Evolutionary conservation across 2,113 vertebrate species (phyloP).

Genomic region (Mohoua ochrocephala): DNA sequence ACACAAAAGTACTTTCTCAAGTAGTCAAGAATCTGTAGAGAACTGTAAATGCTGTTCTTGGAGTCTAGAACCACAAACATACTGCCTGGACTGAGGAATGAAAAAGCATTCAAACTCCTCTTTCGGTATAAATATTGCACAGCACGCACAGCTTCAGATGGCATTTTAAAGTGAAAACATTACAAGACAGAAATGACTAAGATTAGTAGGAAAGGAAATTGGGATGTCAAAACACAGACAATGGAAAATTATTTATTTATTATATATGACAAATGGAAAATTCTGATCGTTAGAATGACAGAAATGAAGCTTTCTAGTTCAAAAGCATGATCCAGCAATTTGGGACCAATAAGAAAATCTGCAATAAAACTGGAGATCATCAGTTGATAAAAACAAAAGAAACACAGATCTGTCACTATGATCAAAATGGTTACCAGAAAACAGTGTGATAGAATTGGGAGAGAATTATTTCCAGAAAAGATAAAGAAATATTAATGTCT

Average conservation of each 20-base stretch:
- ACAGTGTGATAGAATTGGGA: not conserved
- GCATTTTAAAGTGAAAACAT: not conserved
- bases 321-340: not conserved
- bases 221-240: not conserved
- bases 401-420: not conserved
- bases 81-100: not conserved
- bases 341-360: not conserved
- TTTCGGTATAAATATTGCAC: not conserved
- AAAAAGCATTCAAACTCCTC: not conserved
- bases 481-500: not conserved
- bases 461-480: not conserved
- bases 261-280: not conserved
- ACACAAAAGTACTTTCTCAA: not conserved
- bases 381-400: not conserved
- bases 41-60: not conserved
- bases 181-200: not conserved
- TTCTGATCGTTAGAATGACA: not conserved
- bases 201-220: not conserved
- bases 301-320: not conserved
- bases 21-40: not conserved
- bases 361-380: not conserved
- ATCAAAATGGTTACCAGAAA: not conserved
- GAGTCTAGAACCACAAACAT: not conserved
- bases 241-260: not conserved
- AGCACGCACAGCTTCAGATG: not conserved